Conservation (phyloP, 2,797 vertebrate species). For the Lutjanus argentimaculatus region DNA sequence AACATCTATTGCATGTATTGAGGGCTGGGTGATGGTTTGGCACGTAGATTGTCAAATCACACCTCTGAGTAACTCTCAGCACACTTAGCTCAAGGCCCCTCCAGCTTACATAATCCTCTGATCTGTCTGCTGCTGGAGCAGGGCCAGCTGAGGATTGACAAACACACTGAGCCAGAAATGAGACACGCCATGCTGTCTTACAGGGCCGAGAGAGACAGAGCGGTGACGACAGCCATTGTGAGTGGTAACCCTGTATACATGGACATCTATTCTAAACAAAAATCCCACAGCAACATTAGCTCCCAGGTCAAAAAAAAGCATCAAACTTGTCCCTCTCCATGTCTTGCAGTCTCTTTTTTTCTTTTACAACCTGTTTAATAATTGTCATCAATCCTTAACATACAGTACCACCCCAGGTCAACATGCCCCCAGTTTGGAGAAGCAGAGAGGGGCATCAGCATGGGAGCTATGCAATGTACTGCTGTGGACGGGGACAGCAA, state of each 20-base stretch:
- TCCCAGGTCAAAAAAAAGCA: slow-evolving; percentile 36
- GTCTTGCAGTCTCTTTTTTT: neutral
- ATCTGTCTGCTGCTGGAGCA: slow-evolving; percentile 78
- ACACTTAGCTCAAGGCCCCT: slow-evolving; percentile 79
- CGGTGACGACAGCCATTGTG: slow-evolving; percentile 57
- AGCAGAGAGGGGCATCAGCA: no score
- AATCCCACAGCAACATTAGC: slow-evolving; percentile 39
- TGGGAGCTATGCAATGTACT: no score
- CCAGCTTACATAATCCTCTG: slow-evolving; percentile 83
- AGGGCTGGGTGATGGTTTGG: slow-evolving; percentile 73
- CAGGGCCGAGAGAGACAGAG: slow-evolving; percentile 55
- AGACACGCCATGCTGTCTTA: slow-evolving; percentile 60
- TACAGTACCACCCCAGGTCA: neutral
- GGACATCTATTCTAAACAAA: slow-evolving; percentile 31
- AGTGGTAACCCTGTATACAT: slow-evolving; percentile 52
- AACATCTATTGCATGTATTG: slow-evolving; percentile 71
- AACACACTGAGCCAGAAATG: slow-evolving; percentile 67
- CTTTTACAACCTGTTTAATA: slow-evolving; percentile 33
- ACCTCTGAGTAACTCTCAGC: slow-evolving; percentile 79
- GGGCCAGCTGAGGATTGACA: slow-evolving; percentile 75
- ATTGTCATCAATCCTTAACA: slow-evolving; percentile 29
- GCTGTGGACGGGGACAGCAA: no score
- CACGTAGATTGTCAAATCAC: slow-evolving; percentile 81
- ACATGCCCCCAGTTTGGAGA: no score
- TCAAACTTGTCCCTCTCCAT: neutral